These are phyloP conservation scores for Drosophila ohnishii DNA, from an alignment of 1,140 invertebrate species.

Conservation along the genomic window DNA sequence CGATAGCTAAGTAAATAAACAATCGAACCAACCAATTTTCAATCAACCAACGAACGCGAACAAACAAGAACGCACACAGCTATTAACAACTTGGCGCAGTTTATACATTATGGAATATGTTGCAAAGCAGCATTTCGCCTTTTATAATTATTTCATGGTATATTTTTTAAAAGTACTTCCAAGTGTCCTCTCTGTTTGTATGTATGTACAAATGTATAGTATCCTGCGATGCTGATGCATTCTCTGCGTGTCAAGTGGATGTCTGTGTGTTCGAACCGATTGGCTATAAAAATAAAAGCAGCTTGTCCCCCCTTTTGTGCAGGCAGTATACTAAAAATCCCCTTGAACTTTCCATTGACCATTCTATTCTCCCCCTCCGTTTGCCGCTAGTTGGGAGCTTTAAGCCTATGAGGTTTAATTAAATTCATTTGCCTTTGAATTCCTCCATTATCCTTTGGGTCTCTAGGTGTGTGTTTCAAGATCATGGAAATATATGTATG, in stretches of 20 bases:
- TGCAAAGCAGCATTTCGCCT: conserved; percentile 37
- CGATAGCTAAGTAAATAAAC: conserved; percentile 47
- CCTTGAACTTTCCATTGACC: conserved; percentile 19
- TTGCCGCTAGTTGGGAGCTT: conserved; percentile 38
- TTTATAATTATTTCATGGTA: conserved; percentile 34
- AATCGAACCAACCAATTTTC: conserved; percentile 37
- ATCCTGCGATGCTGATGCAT: conserved; percentile 33
- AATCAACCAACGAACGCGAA: conserved; percentile 59
- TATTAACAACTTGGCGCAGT: conserved; percentile 66
- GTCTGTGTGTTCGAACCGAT: conserved; percentile 35
- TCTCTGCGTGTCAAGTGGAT: conserved; percentile 31
- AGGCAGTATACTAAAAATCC: conserved; percentile 48
- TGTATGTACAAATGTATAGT: conserved; percentile 45
- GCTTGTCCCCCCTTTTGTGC: conserved; percentile 52
- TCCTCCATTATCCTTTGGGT: conserved; percentile 3
- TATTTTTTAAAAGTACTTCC: conserved; percentile 44
- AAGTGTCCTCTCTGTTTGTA: conserved; percentile 30
- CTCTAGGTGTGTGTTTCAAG: conserved; percentile 11
- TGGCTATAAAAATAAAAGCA: conserved; percentile 62
- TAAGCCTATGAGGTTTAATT: conserved; percentile 76
- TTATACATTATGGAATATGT: conserved; percentile 51
- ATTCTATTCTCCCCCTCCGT: conserved; percentile 23
- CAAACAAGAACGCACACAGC: conserved; percentile 69
- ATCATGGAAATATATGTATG: conserved; percentile 35
- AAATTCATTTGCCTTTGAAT: conserved; percentile 52